These are phyloP conservation scores for Drosophila atroscutellata DNA, from an alignment of 2,888 invertebrate genomes.

Conservation along the genomic window DNA sequence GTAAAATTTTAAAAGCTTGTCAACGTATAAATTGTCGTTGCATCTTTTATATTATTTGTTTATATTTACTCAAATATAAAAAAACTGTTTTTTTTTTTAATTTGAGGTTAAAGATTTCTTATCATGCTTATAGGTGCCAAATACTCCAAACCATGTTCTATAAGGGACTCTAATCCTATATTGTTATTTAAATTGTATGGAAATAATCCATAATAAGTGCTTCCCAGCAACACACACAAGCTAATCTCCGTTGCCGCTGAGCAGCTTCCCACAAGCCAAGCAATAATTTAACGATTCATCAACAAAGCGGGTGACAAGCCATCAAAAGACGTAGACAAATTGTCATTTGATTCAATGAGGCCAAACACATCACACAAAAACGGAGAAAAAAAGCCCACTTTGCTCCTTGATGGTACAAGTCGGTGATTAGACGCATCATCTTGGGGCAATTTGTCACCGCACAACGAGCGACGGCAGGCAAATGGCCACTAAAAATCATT, in stretches of 20 bases:
- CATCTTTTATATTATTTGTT: neutral
- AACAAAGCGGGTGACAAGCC: slow-evolving; percentile 28
- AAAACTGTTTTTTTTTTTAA: neutral
- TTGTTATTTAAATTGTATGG: neutral
- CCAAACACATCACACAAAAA: slow-evolving; percentile 29
- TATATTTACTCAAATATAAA: neutral
- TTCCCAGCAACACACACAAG: neutral
- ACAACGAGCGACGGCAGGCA: slow-evolving; percentile 60
- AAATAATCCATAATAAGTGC: neutral
- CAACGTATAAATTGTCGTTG: no score
- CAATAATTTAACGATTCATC: slow-evolving; percentile 41
- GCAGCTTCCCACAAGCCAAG: slow-evolving; percentile 1
- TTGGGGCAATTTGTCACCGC: slow-evolving; percentile 79
- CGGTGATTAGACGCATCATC: slow-evolving; percentile 76
- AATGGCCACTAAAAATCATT: slow-evolving; percentile 77
- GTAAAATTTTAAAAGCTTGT: fast-evolving
- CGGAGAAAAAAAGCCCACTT: slow-evolving; percentile 16
- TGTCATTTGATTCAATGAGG: slow-evolving; percentile 60
- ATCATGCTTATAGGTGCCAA: neutral
- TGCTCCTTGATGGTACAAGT: slow-evolving; percentile 51
- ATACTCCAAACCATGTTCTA: neutral
- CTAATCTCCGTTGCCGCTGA: neutral
- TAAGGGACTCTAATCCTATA: neutral
- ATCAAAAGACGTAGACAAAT: slow-evolving; percentile 48
- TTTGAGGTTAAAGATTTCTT: neutral